These are phyloP conservation scores for Discoglossus pictus DNA, from an alignment of 2,797 vertebrate genomes.

Conservation along the genomic window DNA sequence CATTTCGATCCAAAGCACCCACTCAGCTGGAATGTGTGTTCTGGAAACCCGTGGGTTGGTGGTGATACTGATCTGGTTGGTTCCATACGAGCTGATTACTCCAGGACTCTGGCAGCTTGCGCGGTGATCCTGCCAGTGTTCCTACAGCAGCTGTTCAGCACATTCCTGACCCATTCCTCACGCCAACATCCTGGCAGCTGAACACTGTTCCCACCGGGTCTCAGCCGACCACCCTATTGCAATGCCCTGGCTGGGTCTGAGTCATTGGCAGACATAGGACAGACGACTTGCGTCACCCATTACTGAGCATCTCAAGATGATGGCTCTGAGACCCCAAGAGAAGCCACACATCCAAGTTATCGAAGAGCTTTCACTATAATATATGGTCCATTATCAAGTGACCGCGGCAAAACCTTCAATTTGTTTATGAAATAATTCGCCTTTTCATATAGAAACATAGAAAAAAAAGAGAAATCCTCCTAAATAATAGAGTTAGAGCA, in stretches of 20 bases:
- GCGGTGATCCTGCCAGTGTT: constrained; percentile 68
- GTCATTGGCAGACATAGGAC: constrained; percentile 70
- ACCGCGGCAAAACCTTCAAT: too few species aligned
- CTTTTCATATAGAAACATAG: too few species aligned
- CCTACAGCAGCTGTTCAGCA: constrained; percentile 86
- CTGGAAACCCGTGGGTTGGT: constrained; percentile 1
- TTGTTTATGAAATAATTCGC: too few species aligned
- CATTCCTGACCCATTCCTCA: constrained; percentile 94
- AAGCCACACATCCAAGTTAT: too few species aligned
- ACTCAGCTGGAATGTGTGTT: constrained; percentile 11
- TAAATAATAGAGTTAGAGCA: too few species aligned
- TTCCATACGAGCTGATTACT: constrained; percentile 22
- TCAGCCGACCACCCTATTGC: constrained; percentile 83
- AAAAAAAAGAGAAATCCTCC: too few species aligned
- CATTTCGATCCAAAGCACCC: constrained; percentile 18
- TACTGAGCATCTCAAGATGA: too few species aligned
- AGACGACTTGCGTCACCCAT: neutral
- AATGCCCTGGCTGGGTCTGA: constrained; percentile 82
- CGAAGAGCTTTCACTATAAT: too few species aligned
- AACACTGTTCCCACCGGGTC: constrained; percentile 83
- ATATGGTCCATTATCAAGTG: too few species aligned
- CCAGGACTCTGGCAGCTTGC: constrained; percentile 52
- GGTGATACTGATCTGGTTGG: constrained; percentile 1
- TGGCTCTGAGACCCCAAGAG: too few species aligned
- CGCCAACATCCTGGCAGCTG: constrained; percentile 79